Evolutionary conservation across 2,888 invertebrate genomes (phyloP).

Genomic region (Drosophila antonietae): DNA sequence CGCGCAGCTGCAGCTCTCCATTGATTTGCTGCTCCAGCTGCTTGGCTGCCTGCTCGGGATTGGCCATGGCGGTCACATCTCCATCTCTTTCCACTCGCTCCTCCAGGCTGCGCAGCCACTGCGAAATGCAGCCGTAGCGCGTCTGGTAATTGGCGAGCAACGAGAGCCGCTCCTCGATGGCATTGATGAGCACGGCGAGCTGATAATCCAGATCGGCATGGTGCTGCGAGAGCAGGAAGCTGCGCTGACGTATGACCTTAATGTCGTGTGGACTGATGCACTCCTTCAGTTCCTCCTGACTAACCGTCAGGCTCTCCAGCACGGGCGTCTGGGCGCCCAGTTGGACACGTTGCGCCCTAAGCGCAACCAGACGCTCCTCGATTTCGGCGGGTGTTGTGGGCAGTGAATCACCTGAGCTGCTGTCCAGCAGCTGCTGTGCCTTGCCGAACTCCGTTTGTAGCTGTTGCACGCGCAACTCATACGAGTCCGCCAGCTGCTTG

Average conservation of each 20-base stretch:
- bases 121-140: constrained; percentile 87
- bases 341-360: constrained; percentile 87
- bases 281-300: constrained; percentile 93
- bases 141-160: constrained; percentile 89
- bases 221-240: constrained; percentile 92
- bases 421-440: constrained; percentile 87
- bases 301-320: constrained; percentile 89
- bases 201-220: constrained; percentile 93
- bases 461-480: constrained; percentile 87
- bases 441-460: constrained; percentile 88
- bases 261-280: constrained; percentile 93
- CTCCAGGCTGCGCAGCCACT: constrained; percentile 90
- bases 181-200: constrained; percentile 89
- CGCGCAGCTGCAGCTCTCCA: constrained; percentile 90
- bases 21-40: constrained; percentile 90
- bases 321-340: constrained; percentile 85
- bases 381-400: constrained; percentile 87
- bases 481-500: constrained; percentile 87
- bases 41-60: constrained; percentile 90
- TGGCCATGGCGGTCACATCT: constrained; percentile 86
- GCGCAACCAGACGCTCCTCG: constrained; percentile 87
- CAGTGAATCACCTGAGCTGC: constrained; percentile 85
- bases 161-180: constrained; percentile 90
- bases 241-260: constrained; percentile 91
- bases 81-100: constrained; percentile 87